phyloP scores from a whole-genome alignment of 1,140 invertebrate species.

The Neodiprion lecontei region DNA sequence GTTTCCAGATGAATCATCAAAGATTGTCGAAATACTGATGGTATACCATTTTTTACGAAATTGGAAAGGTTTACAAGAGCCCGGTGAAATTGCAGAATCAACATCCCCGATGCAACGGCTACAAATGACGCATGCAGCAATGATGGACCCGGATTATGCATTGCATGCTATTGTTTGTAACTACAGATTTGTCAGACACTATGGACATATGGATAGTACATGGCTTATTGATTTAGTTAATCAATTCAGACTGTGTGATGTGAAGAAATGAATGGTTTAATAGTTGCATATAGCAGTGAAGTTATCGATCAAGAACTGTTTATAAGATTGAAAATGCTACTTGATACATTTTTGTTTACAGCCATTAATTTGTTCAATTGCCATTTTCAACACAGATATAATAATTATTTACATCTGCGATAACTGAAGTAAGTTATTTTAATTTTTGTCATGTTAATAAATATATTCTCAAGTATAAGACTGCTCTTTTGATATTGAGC shows the following conservation, averaged over 20 bases:
- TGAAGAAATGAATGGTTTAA: neutral
- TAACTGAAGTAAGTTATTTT: too few species aligned
- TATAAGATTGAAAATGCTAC: too few species aligned
- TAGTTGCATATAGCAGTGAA: too few species aligned
- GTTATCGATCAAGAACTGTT: too few species aligned
- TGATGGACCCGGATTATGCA: neutral
- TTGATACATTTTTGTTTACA: too few species aligned
- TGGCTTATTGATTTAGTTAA: neutral
- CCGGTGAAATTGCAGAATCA: neutral
- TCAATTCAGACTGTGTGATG: constrained; percentile 1
- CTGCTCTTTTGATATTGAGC: too few species aligned
- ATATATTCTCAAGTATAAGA: too few species aligned
- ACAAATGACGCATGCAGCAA: neutral
- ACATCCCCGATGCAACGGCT: neutral
- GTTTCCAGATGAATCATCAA: neutral
- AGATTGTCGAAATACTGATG: neutral
- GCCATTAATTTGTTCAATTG: too few species aligned
- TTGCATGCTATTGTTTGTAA: neutral
- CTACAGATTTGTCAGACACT: neutral
- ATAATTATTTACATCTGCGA: too few species aligned
- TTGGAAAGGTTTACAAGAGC: neutral
- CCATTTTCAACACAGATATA: too few species aligned
- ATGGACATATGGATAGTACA: neutral
- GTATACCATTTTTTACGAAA: neutral
- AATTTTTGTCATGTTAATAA: too few species aligned